Evolutionary conservation across 2,797 vertebrate genomes (phyloP), one percentile per base, ranked within the genome.

Genomic region (Chanos chanos): DNA sequence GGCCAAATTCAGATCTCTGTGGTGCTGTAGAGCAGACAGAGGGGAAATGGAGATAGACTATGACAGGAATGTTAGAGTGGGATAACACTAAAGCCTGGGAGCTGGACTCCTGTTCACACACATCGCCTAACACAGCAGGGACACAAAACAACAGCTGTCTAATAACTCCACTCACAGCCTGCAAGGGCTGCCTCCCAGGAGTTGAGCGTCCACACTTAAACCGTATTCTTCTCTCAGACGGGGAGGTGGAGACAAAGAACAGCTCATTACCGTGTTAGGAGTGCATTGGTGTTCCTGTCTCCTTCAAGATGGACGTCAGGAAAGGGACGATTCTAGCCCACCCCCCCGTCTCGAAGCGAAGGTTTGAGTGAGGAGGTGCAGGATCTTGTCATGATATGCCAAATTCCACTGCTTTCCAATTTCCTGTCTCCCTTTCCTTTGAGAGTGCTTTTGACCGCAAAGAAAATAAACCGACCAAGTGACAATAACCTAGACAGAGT

Each of bases 81-180:
- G 84, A 89, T 86, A 87, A 86, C 81, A 81, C 88, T 85, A 85
- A 75, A 81, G 65, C 52, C 66, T 40, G 66, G 62, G 68, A 80
- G 81, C 77, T 71, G 73, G 72, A 68, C 69, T 68, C 40, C 59
- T 41, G 59, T 61, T 58, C 58, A 16, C 56, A 59, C 49, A 56
- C 43, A 40, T 71, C 72, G 64, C 71, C 68, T 64, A 67, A 77
- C 71, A 55, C 80, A 66, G 71, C 73, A 72, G 76, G 73, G 74
- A 72, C 57, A 60, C 33, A 56, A 64, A 71, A 61, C 74, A 72
- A 61, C 70, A 68, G 73, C 72, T 73, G 69, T 68, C 72, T 64
- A 71, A 72, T 70, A 72, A 70, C 61, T 41, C 2, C 39, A 67
- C 49, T 44, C 61, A 55, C 53, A 16, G 39, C 66, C 50, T 66